phyloP scores from a whole-genome alignment of 2,797 vertebrate species.

The Sphenodon punctatus region DNA sequence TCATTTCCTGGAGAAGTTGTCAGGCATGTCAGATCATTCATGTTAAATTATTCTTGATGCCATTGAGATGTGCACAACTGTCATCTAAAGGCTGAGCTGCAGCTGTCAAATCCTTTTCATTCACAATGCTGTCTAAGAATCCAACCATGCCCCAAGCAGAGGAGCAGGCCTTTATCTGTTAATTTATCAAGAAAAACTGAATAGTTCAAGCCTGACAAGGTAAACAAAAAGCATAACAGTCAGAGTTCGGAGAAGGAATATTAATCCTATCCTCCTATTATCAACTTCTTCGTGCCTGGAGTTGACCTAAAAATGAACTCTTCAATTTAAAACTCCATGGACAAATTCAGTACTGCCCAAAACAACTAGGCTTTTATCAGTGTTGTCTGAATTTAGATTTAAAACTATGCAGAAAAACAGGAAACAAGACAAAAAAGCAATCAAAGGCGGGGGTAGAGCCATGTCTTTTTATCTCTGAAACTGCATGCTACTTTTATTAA shows the following conservation, averaged over 20 bases:
- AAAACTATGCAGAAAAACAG: background rate
- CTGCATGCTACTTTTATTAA: background rate
- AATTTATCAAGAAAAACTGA: background rate
- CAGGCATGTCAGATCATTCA: constrained; percentile 52
- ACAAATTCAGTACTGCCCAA: background rate
- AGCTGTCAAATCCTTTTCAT: constrained; percentile 27
- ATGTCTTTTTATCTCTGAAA: background rate
- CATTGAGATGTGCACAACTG: constrained; percentile 35
- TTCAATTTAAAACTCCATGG: background rate
- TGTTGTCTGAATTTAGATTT: background rate
- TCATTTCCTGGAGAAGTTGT: constrained; percentile 35
- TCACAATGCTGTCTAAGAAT: constrained; percentile 15
- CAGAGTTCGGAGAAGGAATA: constrained; percentile 4
- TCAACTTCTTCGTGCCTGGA: background rate
- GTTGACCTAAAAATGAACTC: background rate
- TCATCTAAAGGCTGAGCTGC: constrained; percentile 28
- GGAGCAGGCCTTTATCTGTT: background rate
- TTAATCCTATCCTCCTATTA: background rate
- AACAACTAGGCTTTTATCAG: background rate
- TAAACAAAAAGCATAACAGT: background rate
- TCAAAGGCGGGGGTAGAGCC: background rate
- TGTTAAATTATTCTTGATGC: constrained; percentile 59
- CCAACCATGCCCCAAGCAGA: background rate
- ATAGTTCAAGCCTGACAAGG: constrained; percentile 5
- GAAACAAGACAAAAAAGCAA: background rate